Evolutionary conservation across 30 jellyfish, hydroid and myxozoan genomes (phyloP).

Genomic region (Chrysaora quinquecirrha): DNA sequence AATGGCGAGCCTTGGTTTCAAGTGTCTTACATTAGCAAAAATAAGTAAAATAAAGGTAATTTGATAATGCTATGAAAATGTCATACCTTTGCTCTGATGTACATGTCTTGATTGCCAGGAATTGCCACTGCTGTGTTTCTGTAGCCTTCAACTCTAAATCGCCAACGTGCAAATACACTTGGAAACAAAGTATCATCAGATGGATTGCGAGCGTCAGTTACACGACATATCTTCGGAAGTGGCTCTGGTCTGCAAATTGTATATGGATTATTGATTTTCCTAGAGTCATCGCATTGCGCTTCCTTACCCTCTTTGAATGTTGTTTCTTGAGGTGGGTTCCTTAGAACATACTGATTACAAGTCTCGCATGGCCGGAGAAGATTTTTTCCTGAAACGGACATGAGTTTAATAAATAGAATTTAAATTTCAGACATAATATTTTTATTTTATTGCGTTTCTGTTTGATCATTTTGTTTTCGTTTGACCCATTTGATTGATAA

Average conservation of each 20-base stretch:
- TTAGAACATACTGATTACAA: background rate
- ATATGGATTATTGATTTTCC: background rate
- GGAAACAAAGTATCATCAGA: background rate
- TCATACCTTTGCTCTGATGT: background rate
- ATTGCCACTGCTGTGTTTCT: background rate
- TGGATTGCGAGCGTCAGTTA: background rate
- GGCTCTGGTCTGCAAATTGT: constrained; percentile 5
- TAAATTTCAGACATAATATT: too few relatives aligned
- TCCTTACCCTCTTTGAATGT: background rate
- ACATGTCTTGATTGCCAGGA: constrained; percentile 4
- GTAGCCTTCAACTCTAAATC: background rate
- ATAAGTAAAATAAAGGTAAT: too few relatives aligned
- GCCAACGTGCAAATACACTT: background rate
- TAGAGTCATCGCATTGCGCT: background rate
- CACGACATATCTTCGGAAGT: background rate
- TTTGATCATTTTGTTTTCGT: too few relatives aligned
- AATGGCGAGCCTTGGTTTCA: too few relatives aligned
- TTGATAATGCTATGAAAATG: too few relatives aligned
- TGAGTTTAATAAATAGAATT: too few relatives aligned
- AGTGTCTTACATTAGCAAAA: too few relatives aligned
- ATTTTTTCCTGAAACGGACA: background rate
- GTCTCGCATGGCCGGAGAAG: constrained; percentile 5
- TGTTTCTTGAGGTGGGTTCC: background rate
- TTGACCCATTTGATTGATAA: too few relatives aligned
- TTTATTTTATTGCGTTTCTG: too few relatives aligned